A percentile compares a stretch with the other conserved stretches of the same genome.
Evolutionary conservation across 1,140 invertebrate genomes (phyloP).

Genomic region (Heliconius himera): DNA sequence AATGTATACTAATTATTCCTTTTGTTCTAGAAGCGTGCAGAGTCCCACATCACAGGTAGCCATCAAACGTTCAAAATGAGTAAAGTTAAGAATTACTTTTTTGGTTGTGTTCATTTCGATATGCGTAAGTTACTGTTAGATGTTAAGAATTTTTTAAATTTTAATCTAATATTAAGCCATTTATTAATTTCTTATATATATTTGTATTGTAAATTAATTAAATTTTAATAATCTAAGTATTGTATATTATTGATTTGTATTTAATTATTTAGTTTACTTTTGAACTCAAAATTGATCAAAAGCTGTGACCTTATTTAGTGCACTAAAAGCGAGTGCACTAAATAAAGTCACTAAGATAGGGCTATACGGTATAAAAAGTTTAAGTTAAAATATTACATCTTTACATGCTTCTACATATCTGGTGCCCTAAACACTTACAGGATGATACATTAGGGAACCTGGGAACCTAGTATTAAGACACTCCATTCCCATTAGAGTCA

Average conservation of each 20-base stretch:
- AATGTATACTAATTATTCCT: background rate
- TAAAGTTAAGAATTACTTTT: constrained; percentile 36
- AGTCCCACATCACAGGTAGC: constrained; percentile 78
- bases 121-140: constrained; percentile 4
- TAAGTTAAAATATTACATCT: too few species aligned
- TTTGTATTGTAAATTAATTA: background rate
- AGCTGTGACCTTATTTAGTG: too few species aligned
- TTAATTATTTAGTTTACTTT: too few species aligned
- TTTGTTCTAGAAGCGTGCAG: constrained; percentile 71
- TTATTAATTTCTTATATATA: background rate
- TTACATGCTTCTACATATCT: too few species aligned
- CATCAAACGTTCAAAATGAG: constrained; percentile 34
- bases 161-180: background rate
- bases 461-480: too few species aligned
- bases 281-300: too few species aligned
- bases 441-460: background rate
- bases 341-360: too few species aligned
- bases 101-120: constrained; percentile 46
- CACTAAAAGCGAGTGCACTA: too few species aligned
- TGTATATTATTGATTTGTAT: too few species aligned
- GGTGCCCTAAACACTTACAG: too few species aligned
- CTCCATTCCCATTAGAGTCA: too few species aligned
- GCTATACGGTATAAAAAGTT: too few species aligned
- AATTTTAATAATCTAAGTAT: background rate
- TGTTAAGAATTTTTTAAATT: constrained; percentile 8